Percentiles rank a stretch among this genome's conserved stretches.
Evolutionary conservation across 2,888 invertebrate genomes (phyloP).

Genomic region (Netelia inedita): DNA sequence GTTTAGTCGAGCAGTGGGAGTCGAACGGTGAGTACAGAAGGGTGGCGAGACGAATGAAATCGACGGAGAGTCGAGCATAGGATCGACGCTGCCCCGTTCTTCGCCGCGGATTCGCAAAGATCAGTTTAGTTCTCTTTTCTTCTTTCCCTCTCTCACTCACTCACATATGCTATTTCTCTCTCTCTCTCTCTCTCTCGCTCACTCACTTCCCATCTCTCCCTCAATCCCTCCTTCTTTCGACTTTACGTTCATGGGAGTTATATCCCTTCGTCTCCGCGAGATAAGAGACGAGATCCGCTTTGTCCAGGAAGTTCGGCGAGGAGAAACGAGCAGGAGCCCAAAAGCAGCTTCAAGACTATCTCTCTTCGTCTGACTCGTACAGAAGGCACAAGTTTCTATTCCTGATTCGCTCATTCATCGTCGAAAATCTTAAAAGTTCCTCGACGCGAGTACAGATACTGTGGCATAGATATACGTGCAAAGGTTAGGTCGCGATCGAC

Average conservation of each 20-base stretch:
- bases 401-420: slow-evolving; percentile 66
- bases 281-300: slow-evolving; percentile 65
- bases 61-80: slow-evolving; percentile 55
- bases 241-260: slow-evolving; percentile 1
- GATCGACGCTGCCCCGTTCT: slow-evolving; percentile 44
- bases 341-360: slow-evolving; percentile 6
- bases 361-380: slow-evolving; percentile 12
- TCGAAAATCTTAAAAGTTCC: slow-evolving; percentile 65
- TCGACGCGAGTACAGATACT: slow-evolving; percentile 43
- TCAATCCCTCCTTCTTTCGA: slow-evolving; percentile 9
- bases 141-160: slow-evolving; percentile 54
- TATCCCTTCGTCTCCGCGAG: slow-evolving; percentile 60
- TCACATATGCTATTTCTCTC: slow-evolving; percentile 15
- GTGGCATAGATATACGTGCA: not conserved
- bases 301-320: slow-evolving; percentile 64
- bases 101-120: slow-evolving; percentile 14
- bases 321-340: slow-evolving; percentile 38
- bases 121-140: slow-evolving; percentile 4
- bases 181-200: slow-evolving; percentile 59
- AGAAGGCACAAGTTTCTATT: slow-evolving; percentile 38
- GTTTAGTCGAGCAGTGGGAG: slow-evolving; percentile 15
- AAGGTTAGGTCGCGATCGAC: not conserved
- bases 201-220: slow-evolving; percentile 20
- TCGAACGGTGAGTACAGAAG: not conserved
- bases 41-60: slow-evolving; percentile 40